These are phyloP conservation scores for Desmodus rotundus DNA, from an alignment of 2,113 vertebrate species.

Conservation along the genomic window DNA sequence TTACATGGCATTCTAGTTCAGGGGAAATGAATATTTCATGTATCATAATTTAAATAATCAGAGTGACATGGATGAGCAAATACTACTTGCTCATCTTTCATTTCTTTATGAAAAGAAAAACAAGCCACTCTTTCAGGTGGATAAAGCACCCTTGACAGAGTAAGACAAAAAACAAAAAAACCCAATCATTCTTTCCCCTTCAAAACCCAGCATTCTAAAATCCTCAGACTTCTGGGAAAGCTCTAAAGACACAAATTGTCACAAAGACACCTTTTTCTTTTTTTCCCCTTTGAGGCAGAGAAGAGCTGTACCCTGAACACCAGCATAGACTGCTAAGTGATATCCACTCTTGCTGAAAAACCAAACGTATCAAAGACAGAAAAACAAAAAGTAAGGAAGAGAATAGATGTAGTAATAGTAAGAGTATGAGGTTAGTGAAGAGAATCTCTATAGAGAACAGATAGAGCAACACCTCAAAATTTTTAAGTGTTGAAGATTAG, in stretches of 20 bases:
- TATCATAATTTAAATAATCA: slow-evolving; percentile 3
- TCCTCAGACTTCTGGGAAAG: not conserved
- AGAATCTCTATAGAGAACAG: not conserved
- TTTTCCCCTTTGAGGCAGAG: not conserved
- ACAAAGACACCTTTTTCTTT: not conserved
- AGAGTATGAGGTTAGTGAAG: not conserved
- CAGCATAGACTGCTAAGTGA: not conserved
- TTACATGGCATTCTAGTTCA: not conserved
- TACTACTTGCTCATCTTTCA: not conserved
- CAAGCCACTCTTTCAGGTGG: not conserved
- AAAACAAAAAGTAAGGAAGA: not conserved
- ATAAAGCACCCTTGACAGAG: not conserved
- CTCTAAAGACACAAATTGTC: not conserved
- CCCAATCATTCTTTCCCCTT: not conserved
- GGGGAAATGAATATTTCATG: not conserved
- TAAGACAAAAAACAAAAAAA: not conserved
- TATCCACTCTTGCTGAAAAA: not conserved
- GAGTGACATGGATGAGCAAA: not conserved
- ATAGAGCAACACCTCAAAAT: not conserved
- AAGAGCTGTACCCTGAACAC: not conserved
- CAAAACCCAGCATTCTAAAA: not conserved
- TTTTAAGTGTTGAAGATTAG: not conserved
- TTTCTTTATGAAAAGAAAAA: not conserved
- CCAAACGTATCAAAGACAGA: not conserved
- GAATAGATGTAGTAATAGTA: not conserved